Base-by-base conservation (phyloP, 2,797 vertebrate genomes). In the Gallirallus australis region DNA sequence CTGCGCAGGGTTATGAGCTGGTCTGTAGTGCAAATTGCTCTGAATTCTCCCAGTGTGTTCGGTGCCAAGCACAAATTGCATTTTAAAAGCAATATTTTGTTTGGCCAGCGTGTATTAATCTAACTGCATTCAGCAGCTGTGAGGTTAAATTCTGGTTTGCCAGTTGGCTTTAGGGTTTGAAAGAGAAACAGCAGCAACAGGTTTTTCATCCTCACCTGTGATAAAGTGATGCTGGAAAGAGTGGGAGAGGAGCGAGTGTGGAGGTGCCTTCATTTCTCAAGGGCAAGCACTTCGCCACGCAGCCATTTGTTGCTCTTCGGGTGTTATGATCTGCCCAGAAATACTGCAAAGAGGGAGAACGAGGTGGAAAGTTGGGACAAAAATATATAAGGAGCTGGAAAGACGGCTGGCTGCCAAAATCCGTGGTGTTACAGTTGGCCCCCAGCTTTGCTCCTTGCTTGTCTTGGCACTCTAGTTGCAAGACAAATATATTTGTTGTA, bases 61-160 rank as follows among this genome's bases (percentile, higher is more conserved):
- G 11, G 52, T 91, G 95, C 96, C 96, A 97, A 95, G 84, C 91
- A 83, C 76, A 97, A 97, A 97, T 97, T 94, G 90, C 82, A 48
- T 95, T 96, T 96, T 94, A 94, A 97, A 95, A 92, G 94, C 91
- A 65, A 12, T 95, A 85, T 97, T 97, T 97, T 96, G 88, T 88
- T 96, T 97, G 96, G 93, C 94, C 72, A 28, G 61, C 5, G 0
- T 12, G 16, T 65, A 71, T 93, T 78, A 84, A 87, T 93, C 42
- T 61, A 75, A 71, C 86, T 69, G 57, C 31, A 16, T 79, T 95
- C 91, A 88, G 92, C 96, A 97, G 94, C 89, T 87, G 90, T 40
- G 89, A 96, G 96, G 96, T 97, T 96, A 95, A 93, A 93, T 73
- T 77, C 80, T 33, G 45, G 45, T 75, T 84, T 94, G 92, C 92